Conservation (phyloP, 2,113 vertebrate species). For the Drymodes brunneopygia region DNA sequence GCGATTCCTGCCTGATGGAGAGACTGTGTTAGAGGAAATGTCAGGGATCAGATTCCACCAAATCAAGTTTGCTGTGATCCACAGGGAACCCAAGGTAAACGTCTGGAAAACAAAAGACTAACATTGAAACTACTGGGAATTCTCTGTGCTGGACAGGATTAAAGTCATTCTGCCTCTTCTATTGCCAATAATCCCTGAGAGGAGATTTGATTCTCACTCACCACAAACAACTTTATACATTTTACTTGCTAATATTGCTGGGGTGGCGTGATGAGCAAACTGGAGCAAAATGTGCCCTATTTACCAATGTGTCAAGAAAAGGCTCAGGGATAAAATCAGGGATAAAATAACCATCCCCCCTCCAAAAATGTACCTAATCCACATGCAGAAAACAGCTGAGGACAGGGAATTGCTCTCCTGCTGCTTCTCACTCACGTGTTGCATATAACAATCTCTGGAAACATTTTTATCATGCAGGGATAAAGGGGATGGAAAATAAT, state of each 20-base stretch:
- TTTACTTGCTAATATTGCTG: background rate
- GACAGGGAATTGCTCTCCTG: background rate
- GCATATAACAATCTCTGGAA: background rate
- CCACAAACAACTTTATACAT: background rate
- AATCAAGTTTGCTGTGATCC: constrained; percentile 31
- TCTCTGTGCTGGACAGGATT: constrained; percentile 32
- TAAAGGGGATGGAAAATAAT: constrained; percentile 30
- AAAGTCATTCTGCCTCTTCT: constrained; percentile 19
- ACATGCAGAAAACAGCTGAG: background rate
- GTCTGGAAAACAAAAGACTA: constrained; percentile 29
- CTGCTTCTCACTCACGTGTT: background rate
- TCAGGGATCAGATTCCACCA: constrained; percentile 23
- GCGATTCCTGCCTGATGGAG: background rate
- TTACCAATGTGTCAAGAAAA: background rate
- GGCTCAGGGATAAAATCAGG: background rate
- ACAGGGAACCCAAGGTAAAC: constrained; percentile 14
- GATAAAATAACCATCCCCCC: background rate
- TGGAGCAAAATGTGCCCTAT: background rate
- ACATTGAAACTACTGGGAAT: background rate
- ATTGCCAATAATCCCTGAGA: background rate
- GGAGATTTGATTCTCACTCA: constrained; percentile 1
- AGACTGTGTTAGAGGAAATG: background rate
- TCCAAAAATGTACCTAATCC: background rate
- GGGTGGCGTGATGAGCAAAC: background rate
- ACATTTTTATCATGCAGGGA: background rate